A percentile compares a stretch with the other conserved stretches of the same genome.
Conservation (phyloP, 2,797 vertebrate genomes). For the Propithecus deckenii region DNA sequence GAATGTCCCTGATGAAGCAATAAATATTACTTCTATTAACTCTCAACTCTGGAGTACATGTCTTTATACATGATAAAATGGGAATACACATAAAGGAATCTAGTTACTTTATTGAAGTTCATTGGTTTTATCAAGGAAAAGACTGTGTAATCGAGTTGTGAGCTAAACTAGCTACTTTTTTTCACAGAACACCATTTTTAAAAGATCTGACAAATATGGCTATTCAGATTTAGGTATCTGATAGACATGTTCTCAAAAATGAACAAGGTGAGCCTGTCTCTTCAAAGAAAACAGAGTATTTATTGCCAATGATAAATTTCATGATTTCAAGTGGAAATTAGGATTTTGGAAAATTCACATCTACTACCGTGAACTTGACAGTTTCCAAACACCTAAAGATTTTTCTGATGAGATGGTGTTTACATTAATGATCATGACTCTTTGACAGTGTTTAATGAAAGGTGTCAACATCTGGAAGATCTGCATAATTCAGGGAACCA, state of each 20-base stretch:
- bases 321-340: slow-evolving; percentile 23
- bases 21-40: neutral
- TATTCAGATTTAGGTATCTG: neutral
- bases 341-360: neutral
- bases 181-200: neutral
- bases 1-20: neutral
- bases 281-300: neutral
- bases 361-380: neutral
- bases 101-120: neutral
- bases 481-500: neutral
- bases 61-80: neutral
- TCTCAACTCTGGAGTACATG: neutral
- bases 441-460: neutral
- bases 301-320: neutral
- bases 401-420: neutral
- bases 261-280: neutral
- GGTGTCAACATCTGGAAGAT: neutral
- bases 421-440: neutral
- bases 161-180: neutral
- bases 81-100: neutral
- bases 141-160: neutral
- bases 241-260: neutral
- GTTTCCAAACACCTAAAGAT: neutral
- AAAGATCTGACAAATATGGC: neutral
- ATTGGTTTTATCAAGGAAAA: neutral